Conservation (phyloP, 2,888 invertebrate genomes). For the Hartigia nigra region DNA sequence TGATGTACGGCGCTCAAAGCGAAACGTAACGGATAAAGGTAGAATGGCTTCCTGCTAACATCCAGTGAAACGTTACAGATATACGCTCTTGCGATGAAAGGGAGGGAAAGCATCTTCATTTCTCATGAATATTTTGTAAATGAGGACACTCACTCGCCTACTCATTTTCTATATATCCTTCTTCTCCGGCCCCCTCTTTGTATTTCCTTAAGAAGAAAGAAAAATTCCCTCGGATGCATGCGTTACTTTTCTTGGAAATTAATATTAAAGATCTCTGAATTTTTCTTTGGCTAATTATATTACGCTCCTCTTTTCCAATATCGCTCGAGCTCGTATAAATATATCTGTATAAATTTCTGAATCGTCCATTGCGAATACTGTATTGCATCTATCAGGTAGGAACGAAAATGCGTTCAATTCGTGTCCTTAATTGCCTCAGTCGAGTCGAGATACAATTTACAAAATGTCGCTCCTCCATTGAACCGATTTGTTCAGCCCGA, state of each 20-base stretch:
- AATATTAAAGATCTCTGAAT: neutral
- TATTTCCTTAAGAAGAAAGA: neutral
- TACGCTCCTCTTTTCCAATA: neutral
- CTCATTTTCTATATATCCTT: neutral
- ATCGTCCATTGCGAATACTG: neutral
- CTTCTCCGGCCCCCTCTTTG: too few relatives aligned
- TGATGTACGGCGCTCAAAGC: constrained; percentile 3
- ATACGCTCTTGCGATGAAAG: neutral
- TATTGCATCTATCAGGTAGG: neutral
- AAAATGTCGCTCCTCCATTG: neutral
- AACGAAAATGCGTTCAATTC: neutral
- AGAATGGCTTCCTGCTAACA: neutral
- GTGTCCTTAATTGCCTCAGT: neutral
- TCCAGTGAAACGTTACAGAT: neutral
- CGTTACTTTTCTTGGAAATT: neutral
- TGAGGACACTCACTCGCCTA: neutral
- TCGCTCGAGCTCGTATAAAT: neutral
- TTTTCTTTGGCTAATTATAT: neutral
- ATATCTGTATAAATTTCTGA: neutral
- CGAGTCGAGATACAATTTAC: neutral
- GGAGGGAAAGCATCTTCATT: neutral
- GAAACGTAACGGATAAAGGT: neutral
- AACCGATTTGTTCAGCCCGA: neutral
- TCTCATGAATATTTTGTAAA: neutral
- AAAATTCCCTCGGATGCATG: neutral